These are phyloP conservation scores for Apamea anceps DNA, from an alignment of 2,888 invertebrate genomes.

Conservation along the genomic window DNA sequence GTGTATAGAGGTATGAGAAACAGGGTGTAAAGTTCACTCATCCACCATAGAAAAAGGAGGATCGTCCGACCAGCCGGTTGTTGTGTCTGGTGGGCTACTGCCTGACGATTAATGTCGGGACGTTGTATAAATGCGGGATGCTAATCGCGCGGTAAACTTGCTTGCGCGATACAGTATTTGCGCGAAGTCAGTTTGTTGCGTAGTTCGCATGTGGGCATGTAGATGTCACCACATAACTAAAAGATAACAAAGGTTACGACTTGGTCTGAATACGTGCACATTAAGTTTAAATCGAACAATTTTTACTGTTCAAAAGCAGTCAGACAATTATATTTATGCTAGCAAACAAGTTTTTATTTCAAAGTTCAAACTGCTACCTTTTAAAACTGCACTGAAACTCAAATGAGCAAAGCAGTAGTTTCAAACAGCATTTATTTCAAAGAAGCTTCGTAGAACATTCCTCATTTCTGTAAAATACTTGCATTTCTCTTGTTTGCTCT, in stretches of 20 bases:
- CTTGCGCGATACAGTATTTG: neutral
- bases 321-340: neutral
- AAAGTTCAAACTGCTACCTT: neutral
- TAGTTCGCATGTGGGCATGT: neutral
- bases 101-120: too few relatives aligned
- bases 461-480: conserved; percentile 8
- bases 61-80: too few relatives aligned
- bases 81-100: too few relatives aligned
- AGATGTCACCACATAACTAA: neutral
- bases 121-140: too few relatives aligned
- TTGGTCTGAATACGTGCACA: neutral
- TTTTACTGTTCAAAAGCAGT: neutral
- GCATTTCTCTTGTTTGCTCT: conserved; percentile 16
- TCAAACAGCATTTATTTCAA: conserved; percentile 1
- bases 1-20: too few relatives aligned
- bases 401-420: conserved; percentile 14
- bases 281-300: neutral
- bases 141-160: too few relatives aligned
- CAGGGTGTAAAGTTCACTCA: too few relatives aligned
- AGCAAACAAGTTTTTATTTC: neutral
- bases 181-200: neutral
- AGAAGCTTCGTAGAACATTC: conserved; percentile 8
- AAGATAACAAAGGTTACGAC: neutral
- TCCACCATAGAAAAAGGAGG: too few relatives aligned
- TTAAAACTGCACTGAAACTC: conserved; percentile 24